These are phyloP conservation scores for Ellobium chinense DNA, from an alignment of 2,888 invertebrate species.

Conservation along the genomic window DNA sequence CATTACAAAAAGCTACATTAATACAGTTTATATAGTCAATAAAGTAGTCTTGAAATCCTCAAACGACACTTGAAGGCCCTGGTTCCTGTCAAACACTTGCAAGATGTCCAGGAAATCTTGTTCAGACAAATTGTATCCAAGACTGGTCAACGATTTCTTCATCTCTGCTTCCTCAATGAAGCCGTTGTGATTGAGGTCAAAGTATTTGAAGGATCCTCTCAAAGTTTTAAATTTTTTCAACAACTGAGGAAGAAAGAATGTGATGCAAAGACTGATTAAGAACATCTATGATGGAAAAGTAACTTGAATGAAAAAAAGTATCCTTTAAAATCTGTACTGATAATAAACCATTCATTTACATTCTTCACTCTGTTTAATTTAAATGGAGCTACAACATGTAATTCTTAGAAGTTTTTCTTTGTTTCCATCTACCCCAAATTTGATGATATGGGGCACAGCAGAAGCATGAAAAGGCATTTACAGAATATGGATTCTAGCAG, in stretches of 20 bases:
- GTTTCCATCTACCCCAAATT: no score
- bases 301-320: no score
- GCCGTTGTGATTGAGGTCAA: slow-evolving; percentile 43
- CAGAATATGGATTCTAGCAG: no score
- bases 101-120: slow-evolving; percentile 42
- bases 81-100: slow-evolving; percentile 41
- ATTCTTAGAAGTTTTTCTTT: no score
- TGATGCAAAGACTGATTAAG: no score
- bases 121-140: slow-evolving; percentile 35
- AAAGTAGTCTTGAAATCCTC: slow-evolving; percentile 44
- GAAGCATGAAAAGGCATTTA: no score
- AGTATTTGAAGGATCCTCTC: slow-evolving; percentile 40
- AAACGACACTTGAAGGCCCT: slow-evolving; percentile 26
- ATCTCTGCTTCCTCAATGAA: slow-evolving; percentile 42
- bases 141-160: slow-evolving; percentile 15
- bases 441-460: no score
- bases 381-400: no score
- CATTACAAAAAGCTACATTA: not conserved
- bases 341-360: no score
- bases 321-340: not conserved
- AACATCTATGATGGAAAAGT: no score
- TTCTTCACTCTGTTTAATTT: no score
- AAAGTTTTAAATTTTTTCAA: slow-evolving; percentile 43
- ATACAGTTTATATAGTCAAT: slow-evolving; percentile 26
- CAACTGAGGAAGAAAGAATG: slow-evolving; percentile 28